phyloP scores from a whole-genome alignment of 2,797 vertebrate genomes.

The Syndactyla subalaris region DNA sequence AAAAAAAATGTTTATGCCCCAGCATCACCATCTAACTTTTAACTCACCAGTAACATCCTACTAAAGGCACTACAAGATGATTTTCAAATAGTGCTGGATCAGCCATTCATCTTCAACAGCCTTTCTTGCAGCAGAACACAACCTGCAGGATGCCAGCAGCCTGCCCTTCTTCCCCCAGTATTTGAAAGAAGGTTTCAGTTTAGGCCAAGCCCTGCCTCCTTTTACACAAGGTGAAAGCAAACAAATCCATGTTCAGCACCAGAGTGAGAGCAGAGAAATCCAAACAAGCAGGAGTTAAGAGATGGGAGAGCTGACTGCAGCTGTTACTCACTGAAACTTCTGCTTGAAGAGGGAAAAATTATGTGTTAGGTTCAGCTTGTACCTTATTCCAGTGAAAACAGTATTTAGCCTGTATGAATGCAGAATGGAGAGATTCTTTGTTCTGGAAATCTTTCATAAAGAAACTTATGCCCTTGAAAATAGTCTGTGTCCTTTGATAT shows the following conservation, averaged over 20 bases:
- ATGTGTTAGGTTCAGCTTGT: background rate
- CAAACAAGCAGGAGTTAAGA: background rate
- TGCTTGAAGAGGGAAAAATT: background rate
- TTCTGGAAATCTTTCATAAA: background rate
- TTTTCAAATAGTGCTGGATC: background rate
- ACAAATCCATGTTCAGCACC: background rate
- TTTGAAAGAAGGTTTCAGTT: background rate
- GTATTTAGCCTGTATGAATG: background rate
- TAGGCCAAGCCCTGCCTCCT: background rate
- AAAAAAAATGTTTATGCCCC: background rate
- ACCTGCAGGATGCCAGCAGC: background rate
- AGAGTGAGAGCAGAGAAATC: background rate
- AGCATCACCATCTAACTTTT: background rate
- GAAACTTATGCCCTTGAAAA: background rate
- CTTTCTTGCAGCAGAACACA: background rate
- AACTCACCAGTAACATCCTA: background rate
- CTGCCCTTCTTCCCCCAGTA: background rate
- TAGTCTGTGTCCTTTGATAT: background rate
- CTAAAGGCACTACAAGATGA: background rate
- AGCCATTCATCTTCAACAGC: background rate
- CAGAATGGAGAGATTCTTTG: background rate
- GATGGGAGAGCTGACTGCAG: background rate
- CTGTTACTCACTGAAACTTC: background rate
- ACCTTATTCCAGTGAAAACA: background rate
- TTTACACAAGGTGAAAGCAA: background rate